A percentile compares a stretch with the other conserved stretches of the same genome.
Conservation (phyloP, 2,113 vertebrate genomes). For the Oceanites oceanicus region DNA sequence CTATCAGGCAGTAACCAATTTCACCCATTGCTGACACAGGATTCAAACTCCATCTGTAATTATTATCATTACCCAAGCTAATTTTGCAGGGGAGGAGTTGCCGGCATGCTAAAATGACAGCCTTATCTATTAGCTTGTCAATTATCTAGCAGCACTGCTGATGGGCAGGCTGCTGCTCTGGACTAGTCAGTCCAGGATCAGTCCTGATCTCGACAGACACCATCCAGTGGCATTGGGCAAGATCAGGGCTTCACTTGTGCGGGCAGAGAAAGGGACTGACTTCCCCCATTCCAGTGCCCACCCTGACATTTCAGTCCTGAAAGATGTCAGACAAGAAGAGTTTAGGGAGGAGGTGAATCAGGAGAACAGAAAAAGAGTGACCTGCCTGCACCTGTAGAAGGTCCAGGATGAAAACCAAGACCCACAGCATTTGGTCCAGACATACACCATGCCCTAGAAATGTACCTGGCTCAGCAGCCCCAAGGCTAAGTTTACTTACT, state of each 20-base stretch:
- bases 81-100: neutral
- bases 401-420: neutral
- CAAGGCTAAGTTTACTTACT: neutral
- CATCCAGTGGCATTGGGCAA: neutral
- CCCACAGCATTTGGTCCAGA: neutral
- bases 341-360: neutral
- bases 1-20: neutral
- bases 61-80: neutral
- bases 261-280: neutral
- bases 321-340: neutral
- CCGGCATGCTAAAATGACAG: neutral
- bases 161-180: neutral
- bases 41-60: neutral
- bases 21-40: neutral
- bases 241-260: neutral
- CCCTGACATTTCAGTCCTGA: neutral
- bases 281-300: neutral
- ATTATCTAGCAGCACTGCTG: neutral
- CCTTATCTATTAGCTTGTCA: neutral
- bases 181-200: neutral
- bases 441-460: neutral
- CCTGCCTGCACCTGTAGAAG: neutral
- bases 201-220: fast-evolving
- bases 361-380: neutral
- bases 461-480: neutral